Percentiles rank a stretch among this genome's conserved stretches.
Conservation (phyloP, 2,113 vertebrate species). For the Clarias macrocephalus region DNA sequence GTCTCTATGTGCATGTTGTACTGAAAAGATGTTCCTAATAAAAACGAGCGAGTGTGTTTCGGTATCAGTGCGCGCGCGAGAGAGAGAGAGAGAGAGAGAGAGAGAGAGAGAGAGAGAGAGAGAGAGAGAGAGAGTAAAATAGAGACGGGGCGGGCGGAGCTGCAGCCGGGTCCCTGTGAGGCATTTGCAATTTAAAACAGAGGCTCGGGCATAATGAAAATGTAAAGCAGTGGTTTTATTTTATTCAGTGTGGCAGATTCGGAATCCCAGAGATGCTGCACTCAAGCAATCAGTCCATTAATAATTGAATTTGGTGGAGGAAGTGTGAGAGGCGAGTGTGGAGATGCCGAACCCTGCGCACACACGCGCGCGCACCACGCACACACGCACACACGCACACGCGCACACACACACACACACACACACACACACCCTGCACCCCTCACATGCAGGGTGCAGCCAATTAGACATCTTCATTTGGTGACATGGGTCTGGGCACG, state of each 20-base stretch:
- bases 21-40: conserved; percentile 22
- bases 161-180: conserved; percentile 60
- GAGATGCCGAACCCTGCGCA: conserved; percentile 76
- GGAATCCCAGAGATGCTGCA: conserved; percentile 92
- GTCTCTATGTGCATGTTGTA: conserved; percentile 13
- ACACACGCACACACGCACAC: conserved; percentile 62
- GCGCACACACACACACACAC: not conserved
- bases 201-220: conserved; percentile 95
- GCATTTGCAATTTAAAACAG: conserved; percentile 98
- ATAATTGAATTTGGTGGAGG: conserved; percentile 96
- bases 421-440: conserved; percentile 72
- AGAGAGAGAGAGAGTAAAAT: conserved; percentile 43
- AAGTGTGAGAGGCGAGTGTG: conserved; percentile 67
- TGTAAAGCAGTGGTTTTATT: conserved; percentile 96
- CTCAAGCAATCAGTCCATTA: conserved; percentile 92
- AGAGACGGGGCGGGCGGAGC: conserved; percentile 60
- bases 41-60: conserved; percentile 46
- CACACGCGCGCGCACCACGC: conserved; percentile 50
- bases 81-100: conserved; percentile 40
- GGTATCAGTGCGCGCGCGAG: conserved; percentile 13
- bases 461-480: conserved; percentile 91
- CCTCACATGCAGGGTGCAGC: conserved; percentile 83
- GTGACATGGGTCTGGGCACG: conserved; percentile 75
- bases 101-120: conserved; percentile 39
- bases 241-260: conserved; percentile 97